These are phyloP conservation scores for Anas platyrhynchos DNA, from an alignment of 2,113 vertebrate genomes.

Conservation along the genomic window DNA sequence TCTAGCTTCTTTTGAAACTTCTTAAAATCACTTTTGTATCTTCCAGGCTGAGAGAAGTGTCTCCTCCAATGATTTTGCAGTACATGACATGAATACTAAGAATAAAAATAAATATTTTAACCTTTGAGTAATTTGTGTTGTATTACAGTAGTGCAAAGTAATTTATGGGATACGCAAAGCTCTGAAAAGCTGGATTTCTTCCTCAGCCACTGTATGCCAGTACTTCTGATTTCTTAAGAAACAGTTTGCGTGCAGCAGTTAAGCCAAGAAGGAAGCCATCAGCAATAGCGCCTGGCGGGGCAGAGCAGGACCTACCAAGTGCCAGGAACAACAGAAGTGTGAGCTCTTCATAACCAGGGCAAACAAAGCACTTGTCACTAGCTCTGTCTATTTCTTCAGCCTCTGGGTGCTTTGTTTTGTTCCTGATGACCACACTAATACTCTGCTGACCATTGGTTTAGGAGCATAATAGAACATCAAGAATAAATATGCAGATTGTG, in stretches of 20 bases:
- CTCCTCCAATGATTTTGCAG: background rate
- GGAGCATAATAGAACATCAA: background rate
- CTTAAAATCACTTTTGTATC: background rate
- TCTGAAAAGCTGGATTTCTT: background rate
- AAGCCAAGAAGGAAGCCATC: background rate
- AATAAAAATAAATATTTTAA: background rate
- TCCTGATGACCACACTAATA: no score
- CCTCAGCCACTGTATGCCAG: background rate
- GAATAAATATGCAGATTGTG: background rate
- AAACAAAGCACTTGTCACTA: background rate
- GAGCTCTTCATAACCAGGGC: background rate
- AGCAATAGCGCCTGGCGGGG: background rate
- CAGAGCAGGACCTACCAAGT: background rate
- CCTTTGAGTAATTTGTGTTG: background rate
- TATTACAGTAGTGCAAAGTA: background rate
- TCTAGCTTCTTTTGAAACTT: background rate
- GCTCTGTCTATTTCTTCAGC: rapidly evolving
- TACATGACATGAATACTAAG: background rate
- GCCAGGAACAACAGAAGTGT: rapidly evolving
- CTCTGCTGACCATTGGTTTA: background rate
- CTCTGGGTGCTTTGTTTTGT: background rate
- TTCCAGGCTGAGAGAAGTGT: background rate
- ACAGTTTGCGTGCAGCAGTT: background rate
- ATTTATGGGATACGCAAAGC: background rate
- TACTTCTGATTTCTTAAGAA: background rate